These are phyloP conservation scores for Poecilus cupreus DNA, from an alignment of 2,888 invertebrate genomes.

Conservation along the genomic window DNA sequence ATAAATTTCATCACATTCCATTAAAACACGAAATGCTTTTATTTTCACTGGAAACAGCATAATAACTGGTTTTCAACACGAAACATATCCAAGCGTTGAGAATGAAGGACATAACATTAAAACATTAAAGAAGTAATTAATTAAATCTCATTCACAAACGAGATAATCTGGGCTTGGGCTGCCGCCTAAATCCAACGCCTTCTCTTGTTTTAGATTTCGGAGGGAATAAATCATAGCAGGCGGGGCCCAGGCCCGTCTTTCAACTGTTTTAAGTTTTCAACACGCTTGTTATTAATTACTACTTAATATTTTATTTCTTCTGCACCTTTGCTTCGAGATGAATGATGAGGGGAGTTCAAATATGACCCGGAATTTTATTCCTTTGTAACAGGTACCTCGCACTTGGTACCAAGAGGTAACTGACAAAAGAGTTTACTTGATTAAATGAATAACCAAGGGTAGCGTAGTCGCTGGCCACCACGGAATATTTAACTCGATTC, in stretches of 20 bases:
- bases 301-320: too few relatives aligned
- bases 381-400: too few relatives aligned
- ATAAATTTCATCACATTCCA: background rate
- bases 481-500: too few relatives aligned
- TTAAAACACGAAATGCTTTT: background rate
- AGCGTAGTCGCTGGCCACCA: too few relatives aligned
- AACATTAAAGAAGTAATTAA: constrained; percentile 6
- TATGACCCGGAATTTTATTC: too few relatives aligned
- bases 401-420: too few relatives aligned
- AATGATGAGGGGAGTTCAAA: too few relatives aligned
- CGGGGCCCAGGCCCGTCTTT: background rate
- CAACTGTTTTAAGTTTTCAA: background rate
- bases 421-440: too few relatives aligned
- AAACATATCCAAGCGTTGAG: background rate
- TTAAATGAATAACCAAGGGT: too few relatives aligned
- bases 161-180: background rate
- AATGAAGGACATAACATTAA: background rate
- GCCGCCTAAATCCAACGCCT: background rate
- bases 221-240: background rate
- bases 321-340: too few relatives aligned
- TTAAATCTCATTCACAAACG: background rate
- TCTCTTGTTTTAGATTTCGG: background rate
- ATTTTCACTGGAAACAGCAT: background rate
- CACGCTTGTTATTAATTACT: background rate
- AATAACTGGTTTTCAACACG: background rate